phyloP scores from a whole-genome alignment of 1,140 invertebrate species.

The Brachionus plicatilis region DNA sequence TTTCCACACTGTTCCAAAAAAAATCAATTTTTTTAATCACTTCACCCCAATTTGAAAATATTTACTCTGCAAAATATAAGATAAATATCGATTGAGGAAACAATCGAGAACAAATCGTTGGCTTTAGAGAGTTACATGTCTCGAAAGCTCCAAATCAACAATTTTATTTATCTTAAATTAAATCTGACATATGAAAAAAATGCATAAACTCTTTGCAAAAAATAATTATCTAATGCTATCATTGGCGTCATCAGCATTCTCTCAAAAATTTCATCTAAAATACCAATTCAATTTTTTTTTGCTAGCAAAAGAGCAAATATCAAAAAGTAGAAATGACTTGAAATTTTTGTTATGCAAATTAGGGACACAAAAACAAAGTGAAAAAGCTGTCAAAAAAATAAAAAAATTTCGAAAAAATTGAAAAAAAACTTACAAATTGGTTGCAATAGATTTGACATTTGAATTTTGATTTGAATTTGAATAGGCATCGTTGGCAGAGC shows the following conservation, averaged over 20 bases:
- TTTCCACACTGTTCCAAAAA: too few relatives aligned
- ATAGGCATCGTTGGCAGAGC: background rate
- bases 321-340: too few relatives aligned
- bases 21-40: too few relatives aligned
- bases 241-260: background rate
- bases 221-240: background rate
- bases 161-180: background rate
- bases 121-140: background rate
- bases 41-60: background rate
- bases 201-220: background rate
- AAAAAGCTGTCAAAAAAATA: background rate
- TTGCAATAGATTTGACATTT: background rate
- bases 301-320: background rate
- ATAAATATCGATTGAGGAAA: background rate
- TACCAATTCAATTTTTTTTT: background rate
- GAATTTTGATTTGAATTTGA: background rate
- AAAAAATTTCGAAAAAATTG: background rate
- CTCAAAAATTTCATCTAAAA: background rate
- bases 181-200: background rate
- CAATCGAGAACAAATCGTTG: too few relatives aligned
- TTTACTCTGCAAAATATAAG: background rate
- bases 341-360: too few relatives aligned
- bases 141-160: background rate
- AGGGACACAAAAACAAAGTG: background rate
- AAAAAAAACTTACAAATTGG: background rate